These are phyloP conservation scores for Xyrichtys novacula DNA, from an alignment of 2,797 vertebrate species.

Conservation along the genomic window DNA sequence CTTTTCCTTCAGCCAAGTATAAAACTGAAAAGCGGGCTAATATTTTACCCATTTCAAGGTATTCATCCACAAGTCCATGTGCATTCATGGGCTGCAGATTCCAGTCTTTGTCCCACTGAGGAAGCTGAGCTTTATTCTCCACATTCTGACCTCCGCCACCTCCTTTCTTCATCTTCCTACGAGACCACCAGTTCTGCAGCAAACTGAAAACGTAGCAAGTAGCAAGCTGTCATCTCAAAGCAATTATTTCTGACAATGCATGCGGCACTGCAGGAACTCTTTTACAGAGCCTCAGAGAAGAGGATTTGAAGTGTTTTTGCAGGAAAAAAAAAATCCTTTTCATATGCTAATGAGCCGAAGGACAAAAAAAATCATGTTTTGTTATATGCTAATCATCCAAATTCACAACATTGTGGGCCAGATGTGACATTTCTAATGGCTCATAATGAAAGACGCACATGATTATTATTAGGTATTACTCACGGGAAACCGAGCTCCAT, in stretches of 20 bases:
- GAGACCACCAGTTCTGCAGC: constrained; percentile 99
- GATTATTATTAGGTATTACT: constrained; percentile 44
- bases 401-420: constrained; percentile 11
- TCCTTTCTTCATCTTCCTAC: constrained; percentile 94
- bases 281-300: constrained; percentile 24
- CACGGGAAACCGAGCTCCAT: constrained; percentile 94
- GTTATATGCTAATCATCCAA: constrained; percentile 33
- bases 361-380: constrained; percentile 26
- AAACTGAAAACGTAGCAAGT: constrained; percentile 81
- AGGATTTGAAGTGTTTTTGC: constrained; percentile 49
- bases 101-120: constrained; percentile 99
- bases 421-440: constrained; percentile 26
- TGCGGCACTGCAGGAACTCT: constrained; percentile 33
- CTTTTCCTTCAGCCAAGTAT: constrained; percentile 3
- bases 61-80: constrained; percentile 97
- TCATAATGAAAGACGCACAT: constrained; percentile 8
- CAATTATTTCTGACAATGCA: constrained; percentile 68
- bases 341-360: constrained; percentile 45
- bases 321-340: constrained; percentile 54
- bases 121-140: constrained; percentile 91
- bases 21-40: not conserved
- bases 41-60: constrained; percentile 96
- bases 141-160: constrained; percentile 89
- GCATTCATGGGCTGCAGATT: constrained; percentile 99
- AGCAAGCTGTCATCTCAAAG: constrained; percentile 60